Evolutionary conservation across 2,888 invertebrate genomes (phyloP).

Genomic region (Sericinus montela): DNA sequence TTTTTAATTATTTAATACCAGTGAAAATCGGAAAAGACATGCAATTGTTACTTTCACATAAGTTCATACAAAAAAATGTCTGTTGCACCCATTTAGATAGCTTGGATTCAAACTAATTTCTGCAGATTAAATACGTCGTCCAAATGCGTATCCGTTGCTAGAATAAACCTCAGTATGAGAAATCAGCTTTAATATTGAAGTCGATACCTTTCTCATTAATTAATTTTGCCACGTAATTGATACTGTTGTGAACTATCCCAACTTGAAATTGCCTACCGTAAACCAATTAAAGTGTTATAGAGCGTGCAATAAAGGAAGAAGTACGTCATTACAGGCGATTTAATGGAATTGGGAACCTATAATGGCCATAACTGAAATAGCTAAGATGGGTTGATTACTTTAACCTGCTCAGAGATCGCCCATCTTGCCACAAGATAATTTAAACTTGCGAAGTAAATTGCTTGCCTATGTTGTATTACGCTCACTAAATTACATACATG

Average conservation of each 20-base stretch:
- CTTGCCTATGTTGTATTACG: slow-evolving; percentile 20
- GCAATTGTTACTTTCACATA: no score
- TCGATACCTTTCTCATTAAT: not conserved
- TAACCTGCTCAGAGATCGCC: slow-evolving; percentile 27
- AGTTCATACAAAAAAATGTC: no score
- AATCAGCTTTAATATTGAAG: no score
- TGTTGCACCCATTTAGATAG: no score
- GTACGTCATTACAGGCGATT: slow-evolving; percentile 28
- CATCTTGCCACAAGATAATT: slow-evolving; percentile 40
- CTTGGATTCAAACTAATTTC: no score
- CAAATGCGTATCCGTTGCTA: no score
- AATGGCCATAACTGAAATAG: slow-evolving; percentile 23
- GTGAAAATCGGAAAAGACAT: no score
- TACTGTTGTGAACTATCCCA: slow-evolving; percentile 16
- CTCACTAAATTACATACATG: slow-evolving; percentile 10
- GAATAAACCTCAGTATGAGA: no score
- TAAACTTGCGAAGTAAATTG: slow-evolving; percentile 43
- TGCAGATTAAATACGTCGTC: no score
- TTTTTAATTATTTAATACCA: no score
- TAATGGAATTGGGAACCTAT: slow-evolving; percentile 35
- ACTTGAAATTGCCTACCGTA: slow-evolving; percentile 21
- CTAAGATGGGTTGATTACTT: slow-evolving; percentile 20
- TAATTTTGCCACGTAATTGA: slow-evolving; percentile 8
- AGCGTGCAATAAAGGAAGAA: slow-evolving; percentile 26
- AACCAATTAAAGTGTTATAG: slow-evolving; percentile 25